Percentiles rank a stretch among this genome's conserved stretches.
These are phyloP conservation scores for Trichacis sp. DNA, from an alignment of 2,888 invertebrate genomes.

Conservation along the genomic window DNA sequence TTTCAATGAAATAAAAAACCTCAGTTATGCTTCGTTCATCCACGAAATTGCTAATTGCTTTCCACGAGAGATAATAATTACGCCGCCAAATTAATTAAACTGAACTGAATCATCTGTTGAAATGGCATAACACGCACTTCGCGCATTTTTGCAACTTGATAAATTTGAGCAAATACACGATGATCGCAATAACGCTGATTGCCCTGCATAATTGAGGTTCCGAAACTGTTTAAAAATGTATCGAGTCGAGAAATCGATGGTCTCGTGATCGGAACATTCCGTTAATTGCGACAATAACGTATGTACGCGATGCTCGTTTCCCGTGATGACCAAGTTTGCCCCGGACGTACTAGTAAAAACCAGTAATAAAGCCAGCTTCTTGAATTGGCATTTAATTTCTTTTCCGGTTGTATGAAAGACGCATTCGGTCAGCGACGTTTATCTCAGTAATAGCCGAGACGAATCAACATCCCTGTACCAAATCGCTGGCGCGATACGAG, in stretches of 20 bases:
- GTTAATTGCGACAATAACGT: too few species aligned
- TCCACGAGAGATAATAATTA: too few species aligned
- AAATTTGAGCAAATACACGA: background rate
- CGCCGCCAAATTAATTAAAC: background rate
- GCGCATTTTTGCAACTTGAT: background rate
- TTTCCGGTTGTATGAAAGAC: constrained; percentile 33
- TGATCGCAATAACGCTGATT: background rate
- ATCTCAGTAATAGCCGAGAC: constrained; percentile 32
- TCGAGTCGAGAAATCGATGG: too few species aligned
- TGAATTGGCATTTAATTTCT: constrained; percentile 38
- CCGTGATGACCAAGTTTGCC: constrained; percentile 3
- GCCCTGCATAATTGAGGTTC: background rate
- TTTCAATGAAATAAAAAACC: too few species aligned
- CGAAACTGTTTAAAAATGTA: too few species aligned
- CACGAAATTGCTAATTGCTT: background rate
- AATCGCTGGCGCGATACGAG: constrained; percentile 10
- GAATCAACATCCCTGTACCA: constrained; percentile 32
- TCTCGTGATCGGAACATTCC: too few species aligned
- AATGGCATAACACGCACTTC: background rate
- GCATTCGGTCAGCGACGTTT: constrained; percentile 26
- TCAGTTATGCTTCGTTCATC: too few species aligned
- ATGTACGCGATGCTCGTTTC: background rate
- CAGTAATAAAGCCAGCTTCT: constrained; percentile 22
- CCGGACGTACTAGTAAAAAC: constrained; percentile 19
- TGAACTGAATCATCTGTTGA: background rate